Conservation (phyloP, 2,113 vertebrate genomes). For the Hipposideros armiger region DNA sequence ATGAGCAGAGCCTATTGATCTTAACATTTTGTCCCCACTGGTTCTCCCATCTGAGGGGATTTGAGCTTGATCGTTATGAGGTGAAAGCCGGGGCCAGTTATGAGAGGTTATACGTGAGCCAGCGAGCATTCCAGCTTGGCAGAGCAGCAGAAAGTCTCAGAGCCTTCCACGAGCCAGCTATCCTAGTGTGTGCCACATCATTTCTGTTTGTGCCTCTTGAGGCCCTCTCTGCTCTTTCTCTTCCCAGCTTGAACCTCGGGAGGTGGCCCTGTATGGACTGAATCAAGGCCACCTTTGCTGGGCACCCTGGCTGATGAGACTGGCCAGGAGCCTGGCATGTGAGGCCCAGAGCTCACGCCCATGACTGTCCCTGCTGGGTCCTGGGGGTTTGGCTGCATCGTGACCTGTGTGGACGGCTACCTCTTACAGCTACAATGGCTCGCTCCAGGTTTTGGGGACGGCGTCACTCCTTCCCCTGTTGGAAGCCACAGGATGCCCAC, state of each 20-base stretch:
- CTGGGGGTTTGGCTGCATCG: accelerated
- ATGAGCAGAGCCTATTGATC: too few species aligned
- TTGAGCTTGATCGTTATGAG: accelerated
- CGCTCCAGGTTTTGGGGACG: not conserved
- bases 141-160: accelerated
- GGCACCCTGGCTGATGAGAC: not conserved
- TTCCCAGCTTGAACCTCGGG: not conserved
- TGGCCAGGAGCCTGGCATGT: not conserved
- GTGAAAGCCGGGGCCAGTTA: accelerated
- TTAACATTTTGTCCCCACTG: not conserved
- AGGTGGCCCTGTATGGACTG: accelerated
- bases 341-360: too few species aligned
- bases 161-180: accelerated
- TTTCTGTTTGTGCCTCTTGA: too few species aligned
- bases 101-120: not conserved
- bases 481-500: accelerated
- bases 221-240: accelerated
- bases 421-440: accelerated
- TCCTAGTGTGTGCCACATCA: accelerated
- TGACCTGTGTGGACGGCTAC: accelerated
- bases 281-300: accelerated
- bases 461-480: accelerated
- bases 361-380: accelerated
- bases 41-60: not conserved
- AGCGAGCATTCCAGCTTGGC: not conserved